Conservation (phyloP, 2,888 invertebrate species). For the Lochmaea crataegi region DNA sequence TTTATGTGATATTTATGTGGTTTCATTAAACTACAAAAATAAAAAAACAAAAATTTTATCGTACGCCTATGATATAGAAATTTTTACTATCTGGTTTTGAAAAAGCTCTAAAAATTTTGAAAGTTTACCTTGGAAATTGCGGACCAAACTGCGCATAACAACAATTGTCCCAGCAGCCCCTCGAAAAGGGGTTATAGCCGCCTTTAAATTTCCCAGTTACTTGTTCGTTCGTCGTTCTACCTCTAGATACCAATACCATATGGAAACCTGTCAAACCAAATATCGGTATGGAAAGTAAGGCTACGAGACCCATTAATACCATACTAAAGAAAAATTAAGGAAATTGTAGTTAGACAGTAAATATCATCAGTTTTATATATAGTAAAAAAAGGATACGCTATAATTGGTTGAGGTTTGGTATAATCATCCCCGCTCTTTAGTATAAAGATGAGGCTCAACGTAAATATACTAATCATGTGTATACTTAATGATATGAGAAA, state of each 20-base stretch:
- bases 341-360: not conserved
- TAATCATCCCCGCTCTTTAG: slow-evolving; percentile 86
- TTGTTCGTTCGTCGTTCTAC: slow-evolving; percentile 99
- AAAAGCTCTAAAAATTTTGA: too few relatives aligned
- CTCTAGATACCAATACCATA: slow-evolving; percentile 94
- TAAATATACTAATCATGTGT: slow-evolving; percentile 98
- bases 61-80: too few relatives aligned
- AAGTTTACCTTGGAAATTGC: slow-evolving; percentile 90
- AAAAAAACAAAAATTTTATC: not conserved
- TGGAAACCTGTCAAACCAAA: slow-evolving; percentile 98
- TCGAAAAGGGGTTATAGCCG: slow-evolving; percentile 97
- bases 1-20: slow-evolving; percentile 76
- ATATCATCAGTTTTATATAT: not conserved
- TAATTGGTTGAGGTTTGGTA: slow-evolving; percentile 83
- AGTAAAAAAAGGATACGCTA: slow-evolving; percentile 82
- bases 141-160: slow-evolving; percentile 96
- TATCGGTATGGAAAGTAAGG: slow-evolving; percentile 93
- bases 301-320: slow-evolving; percentile 92
- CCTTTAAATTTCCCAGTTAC: slow-evolving; percentile 99
- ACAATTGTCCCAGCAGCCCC: slow-evolving; percentile 95
- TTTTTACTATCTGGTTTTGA: too few relatives aligned
- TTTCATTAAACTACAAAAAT: slow-evolving; percentile 70
- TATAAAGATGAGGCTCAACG: slow-evolving; percentile 91
- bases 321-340: slow-evolving; percentile 70
- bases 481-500: slow-evolving; percentile 95